phyloP scores from a whole-genome alignment of 2,113 vertebrate genomes.

The Chloebia gouldiae region DNA sequence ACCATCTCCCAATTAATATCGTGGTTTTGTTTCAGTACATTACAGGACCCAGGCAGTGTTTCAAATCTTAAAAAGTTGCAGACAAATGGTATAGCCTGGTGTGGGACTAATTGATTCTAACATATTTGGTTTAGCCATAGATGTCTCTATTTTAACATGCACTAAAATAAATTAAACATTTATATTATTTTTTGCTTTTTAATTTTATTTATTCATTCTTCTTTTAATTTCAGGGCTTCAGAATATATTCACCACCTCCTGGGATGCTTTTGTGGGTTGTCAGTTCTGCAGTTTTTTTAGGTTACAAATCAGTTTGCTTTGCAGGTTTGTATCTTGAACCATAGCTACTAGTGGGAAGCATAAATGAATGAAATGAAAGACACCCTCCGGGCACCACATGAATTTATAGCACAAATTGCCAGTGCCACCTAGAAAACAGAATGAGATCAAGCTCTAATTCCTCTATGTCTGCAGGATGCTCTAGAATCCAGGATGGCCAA shows the following conservation, averaged over 20 bases:
- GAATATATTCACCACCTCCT: background rate
- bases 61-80: background rate
- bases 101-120: background rate
- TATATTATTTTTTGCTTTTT: background rate
- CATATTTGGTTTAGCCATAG: background rate
- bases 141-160: background rate
- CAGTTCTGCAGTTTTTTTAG: background rate
- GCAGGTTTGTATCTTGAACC: constrained; percentile 18
- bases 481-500: background rate
- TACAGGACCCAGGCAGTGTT: background rate
- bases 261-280: background rate
- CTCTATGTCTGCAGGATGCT: background rate
- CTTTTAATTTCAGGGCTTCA: background rate
- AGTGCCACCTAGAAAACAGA: constrained; percentile 34
- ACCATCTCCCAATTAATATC: background rate
- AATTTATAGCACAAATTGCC: constrained; percentile 27
- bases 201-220: background rate
- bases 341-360: background rate
- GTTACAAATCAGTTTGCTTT: constrained; percentile 34
- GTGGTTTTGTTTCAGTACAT: background rate
- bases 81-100: background rate
- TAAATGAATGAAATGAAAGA: constrained; percentile 23
- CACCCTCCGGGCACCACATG: background rate
- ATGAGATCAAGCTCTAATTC: background rate
- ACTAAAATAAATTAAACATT: background rate